Evolutionary conservation across 2,113 vertebrate genomes (phyloP).

Genomic region (Martes martes): DNA sequence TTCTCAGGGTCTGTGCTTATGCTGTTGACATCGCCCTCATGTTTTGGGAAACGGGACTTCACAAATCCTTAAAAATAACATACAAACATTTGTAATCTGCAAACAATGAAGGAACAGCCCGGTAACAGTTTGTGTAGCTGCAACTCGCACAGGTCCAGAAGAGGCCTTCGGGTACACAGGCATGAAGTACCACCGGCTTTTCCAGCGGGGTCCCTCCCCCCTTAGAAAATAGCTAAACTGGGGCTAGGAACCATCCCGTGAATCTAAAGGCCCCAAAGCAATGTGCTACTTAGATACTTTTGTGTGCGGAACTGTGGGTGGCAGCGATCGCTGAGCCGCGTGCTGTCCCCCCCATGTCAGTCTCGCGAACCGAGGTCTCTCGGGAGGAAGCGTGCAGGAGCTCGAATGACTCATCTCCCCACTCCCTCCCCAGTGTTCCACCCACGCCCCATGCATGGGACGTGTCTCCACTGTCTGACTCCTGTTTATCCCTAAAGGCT

Average conservation of each 20-base stretch:
- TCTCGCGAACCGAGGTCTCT: background rate
- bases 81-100: background rate
- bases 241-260: background rate
- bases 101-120: background rate
- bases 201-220: background rate
- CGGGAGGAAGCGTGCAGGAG: background rate
- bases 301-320: background rate
- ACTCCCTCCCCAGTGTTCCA: background rate
- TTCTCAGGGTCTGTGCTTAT: background rate
- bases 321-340: background rate
- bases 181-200: background rate
- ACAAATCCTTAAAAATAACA: background rate
- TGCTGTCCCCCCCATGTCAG: background rate
- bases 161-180: background rate
- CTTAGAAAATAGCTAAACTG: background rate
- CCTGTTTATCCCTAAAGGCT: background rate
- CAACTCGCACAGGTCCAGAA: background rate
- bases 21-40: background rate
- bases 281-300: background rate
- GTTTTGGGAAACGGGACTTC: background rate
- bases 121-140: background rate
- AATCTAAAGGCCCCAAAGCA: background rate
- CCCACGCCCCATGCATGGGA: background rate
- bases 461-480: background rate
- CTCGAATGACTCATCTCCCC: background rate